Conservation (phyloP, 1,140 invertebrate species). For the Lerema accius region DNA sequence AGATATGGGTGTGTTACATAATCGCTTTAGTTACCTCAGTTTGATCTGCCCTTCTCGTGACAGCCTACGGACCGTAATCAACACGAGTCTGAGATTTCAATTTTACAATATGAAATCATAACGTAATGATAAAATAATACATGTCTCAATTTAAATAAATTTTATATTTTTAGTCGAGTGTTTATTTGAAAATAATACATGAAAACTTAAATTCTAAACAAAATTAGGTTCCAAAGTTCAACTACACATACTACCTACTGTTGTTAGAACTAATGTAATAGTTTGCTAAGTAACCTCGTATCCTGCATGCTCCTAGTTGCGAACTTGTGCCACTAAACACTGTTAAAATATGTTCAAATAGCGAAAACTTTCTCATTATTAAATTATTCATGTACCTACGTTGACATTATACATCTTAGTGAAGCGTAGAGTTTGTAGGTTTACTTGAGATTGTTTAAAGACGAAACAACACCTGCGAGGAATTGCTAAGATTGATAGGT, state of each 20-base stretch:
- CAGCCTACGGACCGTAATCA: too few relatives aligned
- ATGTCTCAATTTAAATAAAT: too few relatives aligned
- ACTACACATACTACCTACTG: background rate
- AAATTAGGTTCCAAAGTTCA: slow-evolving; percentile 17
- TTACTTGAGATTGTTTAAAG: too few relatives aligned
- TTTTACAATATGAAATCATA: too few relatives aligned
- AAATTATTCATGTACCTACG: slow-evolving; percentile 8
- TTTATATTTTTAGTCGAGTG: too few relatives aligned
- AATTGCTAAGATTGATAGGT: background rate
- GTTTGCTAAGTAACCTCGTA: background rate
- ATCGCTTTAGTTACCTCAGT: too few relatives aligned
- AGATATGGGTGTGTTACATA: too few relatives aligned
- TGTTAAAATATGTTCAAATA: slow-evolving; percentile 25
- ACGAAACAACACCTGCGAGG: background rate
- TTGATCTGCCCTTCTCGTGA: too few relatives aligned
- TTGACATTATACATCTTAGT: too few relatives aligned
- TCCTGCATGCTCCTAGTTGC: slow-evolving; percentile 9
- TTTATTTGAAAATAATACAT: background rate
- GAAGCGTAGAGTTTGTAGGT: too few relatives aligned
- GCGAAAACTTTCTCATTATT: slow-evolving; percentile 17
- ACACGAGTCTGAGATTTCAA: too few relatives aligned
- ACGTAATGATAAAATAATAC: too few relatives aligned
- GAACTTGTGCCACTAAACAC: slow-evolving; percentile 13
- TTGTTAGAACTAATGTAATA: background rate
- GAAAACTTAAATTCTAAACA: slow-evolving; percentile 1